Evolutionary conservation across 2,797 vertebrate species (phyloP).

Genomic region (Balearica regulorum): DNA sequence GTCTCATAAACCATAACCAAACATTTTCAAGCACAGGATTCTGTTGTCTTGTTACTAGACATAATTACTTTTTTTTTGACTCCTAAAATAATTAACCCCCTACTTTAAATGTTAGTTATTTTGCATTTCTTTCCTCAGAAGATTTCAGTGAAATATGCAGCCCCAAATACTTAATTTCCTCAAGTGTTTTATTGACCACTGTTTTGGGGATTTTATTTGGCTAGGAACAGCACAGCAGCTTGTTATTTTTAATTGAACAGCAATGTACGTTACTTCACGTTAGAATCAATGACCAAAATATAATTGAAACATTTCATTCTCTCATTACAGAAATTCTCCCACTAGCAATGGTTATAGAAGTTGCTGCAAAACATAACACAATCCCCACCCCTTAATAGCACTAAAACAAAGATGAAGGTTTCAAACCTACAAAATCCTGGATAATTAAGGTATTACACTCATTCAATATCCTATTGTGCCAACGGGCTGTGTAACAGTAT

Average conservation of each 20-base stretch:
- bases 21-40: neutral
- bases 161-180: constrained; percentile 43
- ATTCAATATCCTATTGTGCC: neutral
- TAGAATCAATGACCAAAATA: constrained; percentile 54
- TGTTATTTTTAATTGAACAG: constrained; percentile 69
- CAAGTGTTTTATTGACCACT: constrained; percentile 38
- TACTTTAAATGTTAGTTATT: constrained; percentile 1
- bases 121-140: constrained; percentile 3
- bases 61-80: neutral
- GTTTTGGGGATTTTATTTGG: constrained; percentile 31
- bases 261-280: neutral
- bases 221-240: constrained; percentile 9
- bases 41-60: neutral
- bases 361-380: neutral
- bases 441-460: neutral
- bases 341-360: neutral
- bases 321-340: constrained; percentile 20
- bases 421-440: neutral
- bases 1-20: neutral
- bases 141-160: neutral
- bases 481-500: neutral
- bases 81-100: constrained; percentile 9
- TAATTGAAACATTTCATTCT: constrained; percentile 52
- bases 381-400: neutral
- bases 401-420: neutral